These are phyloP conservation scores for Trachops cirrhosus DNA, from an alignment of 2,797 vertebrate genomes.

Conservation along the genomic window DNA sequence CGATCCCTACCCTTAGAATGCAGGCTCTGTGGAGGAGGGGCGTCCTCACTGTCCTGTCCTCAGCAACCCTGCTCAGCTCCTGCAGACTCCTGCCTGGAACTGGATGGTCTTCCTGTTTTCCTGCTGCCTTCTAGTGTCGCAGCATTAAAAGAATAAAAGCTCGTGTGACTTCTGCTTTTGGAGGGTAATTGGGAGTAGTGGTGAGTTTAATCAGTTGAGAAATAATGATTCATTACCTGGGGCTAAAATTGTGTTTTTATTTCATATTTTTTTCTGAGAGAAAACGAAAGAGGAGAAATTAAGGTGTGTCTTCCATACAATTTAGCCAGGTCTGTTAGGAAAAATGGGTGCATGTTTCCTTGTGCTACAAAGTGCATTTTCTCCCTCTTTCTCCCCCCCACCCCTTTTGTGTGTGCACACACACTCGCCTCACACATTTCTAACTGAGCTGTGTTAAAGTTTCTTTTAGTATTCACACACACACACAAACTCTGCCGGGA, in stretches of 20 bases:
- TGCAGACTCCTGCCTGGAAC: background rate
- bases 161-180: background rate
- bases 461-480: background rate
- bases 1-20: background rate
- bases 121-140: background rate
- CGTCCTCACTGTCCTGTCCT: background rate
- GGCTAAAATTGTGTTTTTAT: background rate
- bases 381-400: background rate
- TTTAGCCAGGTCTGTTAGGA: conserved; percentile 10
- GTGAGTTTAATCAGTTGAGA: background rate
- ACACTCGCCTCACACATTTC: background rate
- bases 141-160: background rate
- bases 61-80: too few species aligned
- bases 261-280: background rate
- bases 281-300: background rate
- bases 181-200: background rate
- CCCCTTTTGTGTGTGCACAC: too few species aligned
- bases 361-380: background rate
- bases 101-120: background rate
- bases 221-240: background rate
- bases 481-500: background rate
- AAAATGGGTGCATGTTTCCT: conserved; percentile 33
- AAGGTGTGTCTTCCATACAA: conserved; percentile 40
- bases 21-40: background rate
- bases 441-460: background rate